Evolutionary conservation across 2,113 vertebrate species (phyloP).

Genomic region (Sorex araneus): DNA sequence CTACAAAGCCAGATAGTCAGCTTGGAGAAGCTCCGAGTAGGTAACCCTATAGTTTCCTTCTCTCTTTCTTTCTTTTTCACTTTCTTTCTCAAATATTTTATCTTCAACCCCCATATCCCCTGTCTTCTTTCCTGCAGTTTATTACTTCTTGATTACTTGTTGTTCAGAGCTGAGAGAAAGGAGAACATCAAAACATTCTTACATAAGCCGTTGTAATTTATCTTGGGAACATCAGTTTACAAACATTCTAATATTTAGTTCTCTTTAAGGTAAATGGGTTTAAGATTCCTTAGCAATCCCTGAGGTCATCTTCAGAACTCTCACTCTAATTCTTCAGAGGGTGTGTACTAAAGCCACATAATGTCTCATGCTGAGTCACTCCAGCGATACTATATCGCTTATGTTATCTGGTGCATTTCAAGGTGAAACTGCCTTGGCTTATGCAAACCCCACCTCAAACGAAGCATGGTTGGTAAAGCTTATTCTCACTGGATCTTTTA

Average conservation of each 20-base stretch:
- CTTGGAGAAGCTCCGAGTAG: neutral
- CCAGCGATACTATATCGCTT: rapidly evolving
- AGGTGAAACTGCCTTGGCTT: neutral
- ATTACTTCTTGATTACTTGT: neutral
- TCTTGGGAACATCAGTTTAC: neutral
- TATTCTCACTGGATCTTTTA: rapidly evolving
- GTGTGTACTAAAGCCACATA: neutral
- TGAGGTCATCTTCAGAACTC: neutral
- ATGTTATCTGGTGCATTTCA: neutral
- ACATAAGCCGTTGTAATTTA: neutral
- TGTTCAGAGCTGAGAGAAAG: neutral
- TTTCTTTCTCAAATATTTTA: neutral
- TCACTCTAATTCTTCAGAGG: neutral
- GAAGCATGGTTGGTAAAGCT: neutral
- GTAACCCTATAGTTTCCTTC: neutral
- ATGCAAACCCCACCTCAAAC: neutral
- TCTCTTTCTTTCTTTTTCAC: neutral
- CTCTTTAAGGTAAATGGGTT: neutral
- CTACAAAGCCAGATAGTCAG: neutral
- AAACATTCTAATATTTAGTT: neutral
- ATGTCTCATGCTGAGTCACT: rapidly evolving
- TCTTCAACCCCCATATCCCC: neutral
- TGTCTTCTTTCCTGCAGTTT: neutral
- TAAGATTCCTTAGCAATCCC: neutral
- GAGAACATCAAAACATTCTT: neutral